Evolutionary conservation across 2,797 vertebrate species (phyloP).

Genomic region (Cuculus canorus): DNA sequence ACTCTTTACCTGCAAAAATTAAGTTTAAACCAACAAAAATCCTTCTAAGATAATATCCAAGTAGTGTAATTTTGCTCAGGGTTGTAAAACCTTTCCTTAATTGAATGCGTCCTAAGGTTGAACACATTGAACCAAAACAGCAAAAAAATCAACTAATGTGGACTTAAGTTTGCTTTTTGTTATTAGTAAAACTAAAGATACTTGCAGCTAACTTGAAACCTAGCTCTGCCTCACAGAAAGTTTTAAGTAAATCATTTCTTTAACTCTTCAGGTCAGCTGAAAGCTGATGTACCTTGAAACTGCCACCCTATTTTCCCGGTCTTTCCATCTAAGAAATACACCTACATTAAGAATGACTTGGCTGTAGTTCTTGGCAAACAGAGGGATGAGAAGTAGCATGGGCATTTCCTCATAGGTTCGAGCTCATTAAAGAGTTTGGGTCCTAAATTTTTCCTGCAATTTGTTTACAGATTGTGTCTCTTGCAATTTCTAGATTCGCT

Average conservation of each 20-base stretch:
- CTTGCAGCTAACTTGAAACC: not conserved
- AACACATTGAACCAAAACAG: not conserved
- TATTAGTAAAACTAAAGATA: not conserved
- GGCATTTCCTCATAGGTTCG: not conserved
- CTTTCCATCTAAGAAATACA: not conserved
- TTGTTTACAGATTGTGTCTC: not conserved
- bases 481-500: not conserved
- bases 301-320: not conserved
- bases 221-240: not conserved
- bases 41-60: not conserved
- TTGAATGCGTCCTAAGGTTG: not conserved
- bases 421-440: not conserved
- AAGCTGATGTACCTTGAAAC: not conserved
- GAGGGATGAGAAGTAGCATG: not conserved
- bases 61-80: not conserved
- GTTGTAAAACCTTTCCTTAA: not conserved
- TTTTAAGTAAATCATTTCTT: not conserved
- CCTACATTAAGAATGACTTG: not conserved
- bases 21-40: not conserved
- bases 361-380: not conserved
- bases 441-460: not conserved
- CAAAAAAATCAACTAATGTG: not conserved
- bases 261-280: not conserved
- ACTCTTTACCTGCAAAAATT: not conserved
- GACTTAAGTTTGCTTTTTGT: not conserved